Percentiles rank a stretch among this genome's conserved stretches.
Evolutionary conservation across 2,113 vertebrate genomes (phyloP).

Genomic region (Petrocephalus zakoni): DNA sequence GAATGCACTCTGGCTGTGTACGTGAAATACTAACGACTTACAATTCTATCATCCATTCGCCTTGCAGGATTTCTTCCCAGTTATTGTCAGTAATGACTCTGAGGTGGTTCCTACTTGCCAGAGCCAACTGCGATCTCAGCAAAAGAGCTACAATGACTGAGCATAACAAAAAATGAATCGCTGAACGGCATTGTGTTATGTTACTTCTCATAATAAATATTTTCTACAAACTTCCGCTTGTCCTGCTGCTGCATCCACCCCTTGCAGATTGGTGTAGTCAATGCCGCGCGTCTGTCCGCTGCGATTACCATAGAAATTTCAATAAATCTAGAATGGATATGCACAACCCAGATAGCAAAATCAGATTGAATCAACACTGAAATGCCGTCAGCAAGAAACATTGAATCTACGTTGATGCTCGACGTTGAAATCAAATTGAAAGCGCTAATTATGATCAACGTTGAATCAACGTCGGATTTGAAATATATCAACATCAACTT

Average conservation of each 20-base stretch:
- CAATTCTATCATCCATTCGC: conserved; percentile 98
- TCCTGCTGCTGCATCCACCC: neutral
- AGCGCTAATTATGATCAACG: too few species aligned
- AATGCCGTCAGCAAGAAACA: too few species aligned
- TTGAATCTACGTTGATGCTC: too few species aligned
- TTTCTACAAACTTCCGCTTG: neutral
- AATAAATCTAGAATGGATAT: neutral
- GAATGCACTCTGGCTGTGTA: neutral
- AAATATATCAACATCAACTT: too few species aligned
- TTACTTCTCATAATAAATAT: neutral
- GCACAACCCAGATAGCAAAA: neutral
- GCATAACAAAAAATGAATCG: neutral
- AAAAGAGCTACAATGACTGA: conserved; percentile 19
- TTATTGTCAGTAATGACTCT: conserved; percentile 75
- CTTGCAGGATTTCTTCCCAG: conserved; percentile 82
- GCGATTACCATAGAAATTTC: neutral
- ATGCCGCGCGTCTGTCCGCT: neutral
- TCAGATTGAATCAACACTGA: too few species aligned
- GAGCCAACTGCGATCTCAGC: conserved; percentile 28
- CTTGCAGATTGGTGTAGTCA: neutral
- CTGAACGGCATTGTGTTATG: neutral
- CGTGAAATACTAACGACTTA: conserved; percentile 58
- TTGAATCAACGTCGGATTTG: too few species aligned
- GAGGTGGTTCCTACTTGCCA: conserved; percentile 57
- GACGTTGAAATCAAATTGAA: too few species aligned